These are phyloP conservation scores for Phataginus tetradactyla DNA, from an alignment of 2,797 vertebrate genomes.

Conservation along the genomic window DNA sequence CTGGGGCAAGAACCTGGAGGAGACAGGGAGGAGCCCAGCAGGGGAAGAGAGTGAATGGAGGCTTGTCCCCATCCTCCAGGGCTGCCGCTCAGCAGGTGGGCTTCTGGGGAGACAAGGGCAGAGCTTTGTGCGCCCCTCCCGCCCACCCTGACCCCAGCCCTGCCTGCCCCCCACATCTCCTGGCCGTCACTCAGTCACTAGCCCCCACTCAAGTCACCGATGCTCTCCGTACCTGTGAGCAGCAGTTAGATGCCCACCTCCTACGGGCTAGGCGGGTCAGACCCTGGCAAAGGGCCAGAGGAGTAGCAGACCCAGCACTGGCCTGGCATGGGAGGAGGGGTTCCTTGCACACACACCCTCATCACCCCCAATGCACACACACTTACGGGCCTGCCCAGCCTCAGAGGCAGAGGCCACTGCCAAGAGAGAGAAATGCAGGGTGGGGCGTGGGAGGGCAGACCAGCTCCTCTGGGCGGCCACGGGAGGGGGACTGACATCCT, in stretches of 20 bases:
- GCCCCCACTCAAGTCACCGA: not conserved
- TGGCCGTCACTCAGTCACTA: not conserved
- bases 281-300: not conserved
- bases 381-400: not conserved
- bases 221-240: not conserved
- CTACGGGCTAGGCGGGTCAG: not conserved
- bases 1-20: not conserved
- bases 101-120: not conserved
- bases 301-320: fast-evolving
- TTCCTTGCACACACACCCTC: not conserved
- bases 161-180: not conserved
- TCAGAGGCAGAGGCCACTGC: not conserved
- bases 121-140: not conserved
- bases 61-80: not conserved
- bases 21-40: not conserved
- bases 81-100: not conserved
- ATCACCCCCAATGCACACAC: not conserved
- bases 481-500: not conserved
- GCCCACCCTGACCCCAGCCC: not conserved
- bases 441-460: not conserved
- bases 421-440: not conserved
- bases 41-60: not conserved
- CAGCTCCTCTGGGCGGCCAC: not conserved
- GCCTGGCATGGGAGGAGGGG: not conserved
- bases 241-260: not conserved